phyloP scores from a whole-genome alignment of 1,140 invertebrate genomes.

The Eufriesea mexicana region DNA sequence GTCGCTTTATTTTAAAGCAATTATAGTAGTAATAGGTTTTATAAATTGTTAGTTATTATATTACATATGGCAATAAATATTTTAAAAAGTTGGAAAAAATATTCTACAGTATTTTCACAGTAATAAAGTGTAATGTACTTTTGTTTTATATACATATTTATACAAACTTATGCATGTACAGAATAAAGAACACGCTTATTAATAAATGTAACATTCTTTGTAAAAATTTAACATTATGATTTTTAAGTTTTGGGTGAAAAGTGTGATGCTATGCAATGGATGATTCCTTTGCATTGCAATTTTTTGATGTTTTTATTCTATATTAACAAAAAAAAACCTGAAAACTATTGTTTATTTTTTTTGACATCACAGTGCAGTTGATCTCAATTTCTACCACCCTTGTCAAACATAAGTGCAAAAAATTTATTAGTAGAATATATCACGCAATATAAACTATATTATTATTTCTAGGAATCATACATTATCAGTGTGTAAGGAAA shows the following conservation, averaged over 20 bases:
- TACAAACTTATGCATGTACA: slow-evolving; percentile 47
- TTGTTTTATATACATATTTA: slow-evolving; percentile 40
- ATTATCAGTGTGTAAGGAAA: background rate
- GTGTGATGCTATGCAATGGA: background rate
- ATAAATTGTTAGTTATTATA: slow-evolving; percentile 45
- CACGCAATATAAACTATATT: slow-evolving; percentile 10
- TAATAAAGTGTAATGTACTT: slow-evolving; percentile 37
- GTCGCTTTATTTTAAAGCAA: slow-evolving; percentile 57
- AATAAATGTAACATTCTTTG: slow-evolving; percentile 30
- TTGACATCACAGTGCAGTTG: slow-evolving; percentile 20
- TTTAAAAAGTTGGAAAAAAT: slow-evolving; percentile 57
- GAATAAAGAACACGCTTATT: slow-evolving; percentile 43
- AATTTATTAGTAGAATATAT: background rate
- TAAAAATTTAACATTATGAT: slow-evolving; percentile 49
- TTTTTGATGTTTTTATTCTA: slow-evolving; percentile 6
- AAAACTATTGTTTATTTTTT: slow-evolving; percentile 42
- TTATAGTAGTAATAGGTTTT: slow-evolving; percentile 34
- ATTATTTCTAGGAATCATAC: background rate
- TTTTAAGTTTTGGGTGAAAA: slow-evolving; percentile 15
- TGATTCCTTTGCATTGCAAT: slow-evolving; percentile 4
- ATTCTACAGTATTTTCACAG: slow-evolving; percentile 39
- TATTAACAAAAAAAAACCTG: background rate
- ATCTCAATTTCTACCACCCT: background rate
- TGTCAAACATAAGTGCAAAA: background rate
- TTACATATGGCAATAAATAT: slow-evolving; percentile 53